phyloP scores from a whole-genome alignment of 1,140 invertebrate species.

The Pseudomyrmex sp. region DNA sequence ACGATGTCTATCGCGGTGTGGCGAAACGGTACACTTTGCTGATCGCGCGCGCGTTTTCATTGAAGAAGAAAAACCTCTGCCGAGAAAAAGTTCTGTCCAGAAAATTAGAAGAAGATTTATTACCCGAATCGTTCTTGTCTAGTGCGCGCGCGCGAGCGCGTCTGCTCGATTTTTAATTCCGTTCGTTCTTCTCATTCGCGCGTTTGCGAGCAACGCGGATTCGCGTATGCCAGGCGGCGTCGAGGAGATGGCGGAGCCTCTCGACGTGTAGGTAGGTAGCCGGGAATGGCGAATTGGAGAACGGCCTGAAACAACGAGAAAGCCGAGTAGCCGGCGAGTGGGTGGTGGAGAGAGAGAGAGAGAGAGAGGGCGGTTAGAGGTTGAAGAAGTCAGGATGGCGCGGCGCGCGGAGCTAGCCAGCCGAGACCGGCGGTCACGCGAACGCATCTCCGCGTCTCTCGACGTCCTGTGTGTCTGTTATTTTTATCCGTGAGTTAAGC shows the following conservation, averaged over 20 bases:
- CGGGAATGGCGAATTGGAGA: conserved; percentile 50
- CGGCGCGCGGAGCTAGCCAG: conserved; percentile 62
- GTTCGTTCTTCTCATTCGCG: too few relatives aligned
- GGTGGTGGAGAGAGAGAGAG: conserved; percentile 30
- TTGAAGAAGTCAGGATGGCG: conserved; percentile 70
- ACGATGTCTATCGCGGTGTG: conserved; percentile 3
- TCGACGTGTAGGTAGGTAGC: neutral
- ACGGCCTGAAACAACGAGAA: conserved; percentile 54
- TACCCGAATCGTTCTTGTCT: too few relatives aligned
- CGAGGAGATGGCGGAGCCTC: conserved; percentile 23
- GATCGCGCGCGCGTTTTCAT: neutral
- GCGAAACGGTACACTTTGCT: neutral
- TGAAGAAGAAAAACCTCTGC: neutral
- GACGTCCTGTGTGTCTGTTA: conserved; percentile 32
- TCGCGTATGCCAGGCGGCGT: neutral
- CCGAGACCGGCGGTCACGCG: conserved; percentile 71
- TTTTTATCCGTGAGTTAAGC: conserved; percentile 63
- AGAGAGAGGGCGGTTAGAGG: conserved; percentile 48
- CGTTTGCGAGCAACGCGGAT: neutral
- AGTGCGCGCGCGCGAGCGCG: too few relatives aligned
- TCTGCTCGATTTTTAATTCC: too few relatives aligned
- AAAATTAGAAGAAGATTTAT: neutral
- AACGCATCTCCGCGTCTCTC: conserved; percentile 55
- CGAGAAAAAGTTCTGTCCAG: too few relatives aligned
- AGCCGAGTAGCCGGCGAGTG: conserved; percentile 26